These are phyloP conservation scores for Rhizoglyphus robini DNA, from an alignment of 1,140 invertebrate species.

Conservation along the genomic window DNA sequence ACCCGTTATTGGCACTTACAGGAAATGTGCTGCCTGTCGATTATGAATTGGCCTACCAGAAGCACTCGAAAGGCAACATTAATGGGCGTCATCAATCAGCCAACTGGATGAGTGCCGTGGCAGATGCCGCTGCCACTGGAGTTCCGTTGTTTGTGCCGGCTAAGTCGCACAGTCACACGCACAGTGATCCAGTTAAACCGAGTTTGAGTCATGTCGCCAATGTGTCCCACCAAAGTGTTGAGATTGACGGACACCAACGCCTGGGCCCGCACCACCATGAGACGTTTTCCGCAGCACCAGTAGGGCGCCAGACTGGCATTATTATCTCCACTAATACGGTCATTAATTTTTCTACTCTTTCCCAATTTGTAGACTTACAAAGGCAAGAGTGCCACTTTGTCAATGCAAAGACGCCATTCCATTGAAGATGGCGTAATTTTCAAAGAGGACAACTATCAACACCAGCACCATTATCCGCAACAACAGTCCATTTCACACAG, in stretches of 20 bases:
- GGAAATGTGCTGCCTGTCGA: neutral
- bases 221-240: neutral
- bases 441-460: too few relatives aligned
- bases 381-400: too few relatives aligned
- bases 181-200: neutral
- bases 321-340: neutral
- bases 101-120: neutral
- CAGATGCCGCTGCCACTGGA: neutral
- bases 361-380: too few relatives aligned
- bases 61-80: neutral
- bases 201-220: neutral
- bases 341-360: neutral
- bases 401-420: neutral
- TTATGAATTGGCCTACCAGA: too few relatives aligned
- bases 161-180: neutral
- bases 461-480: neutral
- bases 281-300: neutral
- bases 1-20: neutral
- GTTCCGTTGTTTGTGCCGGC: neutral
- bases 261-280: neutral
- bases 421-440: too few relatives aligned
- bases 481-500: neutral
- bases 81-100: constrained; percentile 5
- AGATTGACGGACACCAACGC: neutral
- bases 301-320: neutral